phyloP scores from a whole-genome alignment of 2,113 vertebrate genomes.

The Tinamus guttatus region DNA sequence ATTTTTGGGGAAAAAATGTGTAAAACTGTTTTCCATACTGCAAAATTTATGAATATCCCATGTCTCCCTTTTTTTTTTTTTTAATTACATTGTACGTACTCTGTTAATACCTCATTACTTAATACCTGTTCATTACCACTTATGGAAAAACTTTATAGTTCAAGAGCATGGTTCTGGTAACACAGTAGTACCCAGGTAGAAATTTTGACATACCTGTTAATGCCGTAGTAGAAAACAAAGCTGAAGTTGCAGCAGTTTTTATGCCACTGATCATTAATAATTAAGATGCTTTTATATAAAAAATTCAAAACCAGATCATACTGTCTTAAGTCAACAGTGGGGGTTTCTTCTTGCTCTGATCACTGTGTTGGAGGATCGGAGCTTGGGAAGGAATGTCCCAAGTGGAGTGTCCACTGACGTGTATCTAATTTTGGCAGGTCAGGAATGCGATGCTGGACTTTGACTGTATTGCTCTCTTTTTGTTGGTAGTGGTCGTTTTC shows the following conservation, averaged over 20 bases:
- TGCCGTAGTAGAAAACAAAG: not conserved
- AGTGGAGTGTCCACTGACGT: not conserved
- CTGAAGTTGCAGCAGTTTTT: not conserved
- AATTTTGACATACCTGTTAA: not conserved
- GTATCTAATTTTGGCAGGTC: not conserved
- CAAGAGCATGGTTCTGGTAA: accelerated
- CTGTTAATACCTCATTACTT: no score
- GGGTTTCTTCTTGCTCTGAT: not conserved
- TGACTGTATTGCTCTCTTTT: not conserved
- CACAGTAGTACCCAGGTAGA: not conserved
- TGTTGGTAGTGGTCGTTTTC: not conserved
- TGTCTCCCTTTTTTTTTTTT: not conserved
- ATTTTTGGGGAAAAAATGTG: not conserved
- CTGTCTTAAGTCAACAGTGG: not conserved
- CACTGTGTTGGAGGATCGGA: not conserved
- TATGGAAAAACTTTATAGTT: not conserved
- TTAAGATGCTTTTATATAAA: not conserved
- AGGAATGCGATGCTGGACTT: not conserved
- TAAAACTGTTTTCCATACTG: not conserved
- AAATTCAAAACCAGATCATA: not conserved
- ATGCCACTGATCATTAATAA: not conserved
- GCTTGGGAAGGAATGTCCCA: not conserved
- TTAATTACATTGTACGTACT: not conserved
- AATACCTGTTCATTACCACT: not conserved
- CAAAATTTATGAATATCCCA: not conserved